Conservation (phyloP, 2,113 vertebrate species). For the Rhinolophus ferrumequinum region DNA sequence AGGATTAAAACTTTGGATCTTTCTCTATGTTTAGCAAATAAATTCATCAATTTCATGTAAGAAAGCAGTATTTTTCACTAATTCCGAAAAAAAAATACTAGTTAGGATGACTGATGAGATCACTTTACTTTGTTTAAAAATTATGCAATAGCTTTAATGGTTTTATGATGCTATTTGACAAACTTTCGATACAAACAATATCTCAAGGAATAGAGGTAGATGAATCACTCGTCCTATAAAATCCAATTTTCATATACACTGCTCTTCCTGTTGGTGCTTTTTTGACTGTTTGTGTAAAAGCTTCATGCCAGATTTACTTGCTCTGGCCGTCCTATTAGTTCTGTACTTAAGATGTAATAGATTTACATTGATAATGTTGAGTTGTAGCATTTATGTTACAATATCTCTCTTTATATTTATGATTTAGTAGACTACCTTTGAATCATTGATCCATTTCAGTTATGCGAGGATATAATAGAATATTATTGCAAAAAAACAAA, state of each 20-base stretch:
- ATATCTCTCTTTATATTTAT: not conserved
- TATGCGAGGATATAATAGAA: not conserved
- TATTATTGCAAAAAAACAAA: not conserved
- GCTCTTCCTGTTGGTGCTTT: not conserved
- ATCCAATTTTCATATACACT: not conserved
- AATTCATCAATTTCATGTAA: not conserved
- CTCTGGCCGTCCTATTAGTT: not conserved
- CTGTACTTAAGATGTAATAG: not conserved
- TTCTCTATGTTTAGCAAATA: not conserved
- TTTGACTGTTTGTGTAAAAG: not conserved
- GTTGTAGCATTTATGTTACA: not conserved
- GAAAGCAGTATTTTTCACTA: not conserved
- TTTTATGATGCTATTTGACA: slow-evolving; percentile 14
- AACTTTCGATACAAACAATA: not conserved
- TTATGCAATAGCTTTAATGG: not conserved
- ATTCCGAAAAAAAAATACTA: not conserved
- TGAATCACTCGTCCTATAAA: not conserved
- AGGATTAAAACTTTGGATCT: not conserved
- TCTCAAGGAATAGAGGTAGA: not conserved
- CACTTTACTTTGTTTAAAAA: slow-evolving; percentile 7
- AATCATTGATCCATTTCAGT: not conserved
- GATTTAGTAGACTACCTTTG: not conserved
- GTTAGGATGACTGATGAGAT: not conserved
- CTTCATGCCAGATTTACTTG: not conserved
- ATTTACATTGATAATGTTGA: slow-evolving; percentile 11